Evolutionary conservation across 2,888 invertebrate genomes (phyloP), one percentile per base, ranked within the genome.

Genomic region (Drepana falcataria): DNA sequence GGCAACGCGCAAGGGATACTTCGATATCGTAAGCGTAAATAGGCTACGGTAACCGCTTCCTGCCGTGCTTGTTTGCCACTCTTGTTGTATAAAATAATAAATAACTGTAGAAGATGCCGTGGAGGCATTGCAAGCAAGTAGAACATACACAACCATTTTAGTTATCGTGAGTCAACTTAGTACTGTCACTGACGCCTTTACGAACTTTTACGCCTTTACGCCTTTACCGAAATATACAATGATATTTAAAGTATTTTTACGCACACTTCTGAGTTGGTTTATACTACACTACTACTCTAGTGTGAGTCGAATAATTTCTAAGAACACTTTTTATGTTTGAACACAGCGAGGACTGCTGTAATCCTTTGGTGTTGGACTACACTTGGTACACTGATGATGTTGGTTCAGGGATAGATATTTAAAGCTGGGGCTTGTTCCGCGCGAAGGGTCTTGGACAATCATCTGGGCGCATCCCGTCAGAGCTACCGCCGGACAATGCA

Each of bases 401-500:
- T 62, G 60, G 68, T 71, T 71, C 75, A 68, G 76, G 75, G 74
- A 75, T 78, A 79, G 75, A 75, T 85, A 88, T 90, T 85, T 90
- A 89, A 87, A 78, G 81, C 75, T 64, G 53, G 61, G 64, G 71
- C 75, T 59, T 75, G 89, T 89, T 88, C 79, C 90, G 81, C 82
- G 74, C 79, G 73, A 83, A 65, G 77, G 73, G 65, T 59, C 73
- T 76, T 55, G 77, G 73, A 89, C 89, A 89, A 90, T 87, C 76
- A 79, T 66, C 62, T 74, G 70, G 69, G 67, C 79, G 84, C 86
- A 84, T 85, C 83, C 84, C 83, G 85, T 74, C 71, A 68, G 65
- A 73, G 76, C 67, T 71, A 76, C 75, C 78, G 69, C 63, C 70
- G 71, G 72, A 89, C 88, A 90, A 89, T 85, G 85, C 76, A 59